These are phyloP conservation scores for Drosophila erecta DNA, from an alignment of 1,140 invertebrate species.

Conservation along the genomic window DNA sequence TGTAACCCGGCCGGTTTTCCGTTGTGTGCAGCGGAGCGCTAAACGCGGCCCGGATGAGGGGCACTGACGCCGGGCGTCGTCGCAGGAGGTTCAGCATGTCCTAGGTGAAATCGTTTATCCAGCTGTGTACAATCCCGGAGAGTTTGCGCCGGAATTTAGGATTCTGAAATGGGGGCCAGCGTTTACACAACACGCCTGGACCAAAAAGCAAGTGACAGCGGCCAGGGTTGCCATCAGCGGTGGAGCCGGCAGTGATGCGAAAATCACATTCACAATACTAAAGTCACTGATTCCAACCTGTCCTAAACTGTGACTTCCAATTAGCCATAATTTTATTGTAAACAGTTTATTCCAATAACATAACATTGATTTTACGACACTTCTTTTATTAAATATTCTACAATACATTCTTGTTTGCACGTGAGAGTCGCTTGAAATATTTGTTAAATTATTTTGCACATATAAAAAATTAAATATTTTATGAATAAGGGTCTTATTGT, in stretches of 20 bases:
- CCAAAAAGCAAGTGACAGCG: slow-evolving; percentile 19
- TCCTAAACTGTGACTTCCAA: not conserved
- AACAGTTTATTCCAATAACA: too few species aligned
- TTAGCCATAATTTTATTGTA: too few species aligned
- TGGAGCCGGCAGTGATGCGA: not conserved
- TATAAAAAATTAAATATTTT: not conserved
- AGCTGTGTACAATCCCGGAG: slow-evolving; percentile 52
- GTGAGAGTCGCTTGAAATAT: too few species aligned
- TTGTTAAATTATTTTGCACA: too few species aligned
- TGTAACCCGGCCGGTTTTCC: slow-evolving; percentile 64
- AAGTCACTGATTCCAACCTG: not conserved
- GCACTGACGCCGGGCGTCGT: slow-evolving; percentile 34
- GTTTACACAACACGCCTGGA: slow-evolving; percentile 65
- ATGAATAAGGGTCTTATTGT: not conserved
- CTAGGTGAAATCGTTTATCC: slow-evolving; percentile 18
- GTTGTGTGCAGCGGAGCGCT: slow-evolving; percentile 59
- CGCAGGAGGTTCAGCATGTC: slow-evolving; percentile 73
- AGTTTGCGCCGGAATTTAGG: slow-evolving; percentile 35
- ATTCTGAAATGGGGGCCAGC: slow-evolving; percentile 29
- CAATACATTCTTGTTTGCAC: too few species aligned
- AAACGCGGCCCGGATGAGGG: slow-evolving; percentile 33
- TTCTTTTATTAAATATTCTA: too few species aligned
- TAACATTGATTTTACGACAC: too few species aligned
- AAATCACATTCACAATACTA: not conserved
- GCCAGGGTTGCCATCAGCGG: not conserved